Evolutionary conservation across 1,140 invertebrate species (phyloP), one percentile per base, ranked within the genome.

Genomic region (Drosophila quadrilineata): DNA sequence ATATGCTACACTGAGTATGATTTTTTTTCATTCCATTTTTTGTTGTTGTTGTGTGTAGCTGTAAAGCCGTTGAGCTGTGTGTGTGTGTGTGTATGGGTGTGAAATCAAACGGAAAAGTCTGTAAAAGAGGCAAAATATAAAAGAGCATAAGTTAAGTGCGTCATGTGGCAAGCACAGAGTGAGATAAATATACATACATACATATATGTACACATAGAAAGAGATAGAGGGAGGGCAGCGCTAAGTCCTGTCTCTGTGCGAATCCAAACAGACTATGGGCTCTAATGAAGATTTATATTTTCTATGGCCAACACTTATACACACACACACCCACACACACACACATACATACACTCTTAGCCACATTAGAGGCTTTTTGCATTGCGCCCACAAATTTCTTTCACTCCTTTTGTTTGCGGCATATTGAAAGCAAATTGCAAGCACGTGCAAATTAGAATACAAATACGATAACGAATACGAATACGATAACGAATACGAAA

Each of bases 391-490:
- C n/a, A n/a, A n/a, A n/a, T n/a, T n/a, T n/a, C n/a, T n/a, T n/a
- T n/a, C n/a, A n/a, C n/a, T n/a, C n/a, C n/a, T n/a, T n/a, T n/a
- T n/a, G n/a, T n/a, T n/a, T n/a, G n/a, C n/a, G n/a, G 26, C 46
- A 38, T 56, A 54, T 43, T 35, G 19, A n/a, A n/a, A n/a, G 56
- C 48, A 76, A 82, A 84, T 85, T 84, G 77, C 79, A 77, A 85
- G 79, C 77, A 84, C 77, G 77, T 84, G 77, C 69, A 75, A 84
- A 84, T 85, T 85, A 84, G 77, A 84, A 84, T 84, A 63, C 54
- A 36, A 49, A 26, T 56, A 53, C 58, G 43, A 66, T 58, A 57
- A 50, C 54, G 57, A 16, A 16, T 43, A 16, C 49, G 76, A 82
- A 82, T 79, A 43, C 35, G 19, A 6, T 24, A n/a, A n/a, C n/a